Conservation (phyloP, 2,797 vertebrate genomes). For the Buphagus erythrorhynchus region DNA sequence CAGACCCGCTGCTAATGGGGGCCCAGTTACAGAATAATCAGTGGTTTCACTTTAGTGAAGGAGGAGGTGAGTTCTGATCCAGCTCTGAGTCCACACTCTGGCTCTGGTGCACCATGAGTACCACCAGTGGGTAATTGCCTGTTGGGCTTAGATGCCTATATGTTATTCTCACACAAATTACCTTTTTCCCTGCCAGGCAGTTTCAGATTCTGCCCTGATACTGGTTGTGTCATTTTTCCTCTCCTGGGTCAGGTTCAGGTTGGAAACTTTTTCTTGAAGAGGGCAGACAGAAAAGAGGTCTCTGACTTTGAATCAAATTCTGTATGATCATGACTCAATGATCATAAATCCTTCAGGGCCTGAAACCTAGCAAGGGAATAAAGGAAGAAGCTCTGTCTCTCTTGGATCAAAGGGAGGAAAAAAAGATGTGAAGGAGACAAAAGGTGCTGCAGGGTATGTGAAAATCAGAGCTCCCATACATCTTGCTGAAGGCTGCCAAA, state of each 20-base stretch:
- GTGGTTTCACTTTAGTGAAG: slow-evolving; percentile 2
- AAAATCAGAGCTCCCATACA: slow-evolving; percentile 57
- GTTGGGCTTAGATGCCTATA: neutral
- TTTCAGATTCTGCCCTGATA: neutral
- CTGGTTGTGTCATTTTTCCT: neutral
- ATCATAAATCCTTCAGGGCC: slow-evolving; percentile 46
- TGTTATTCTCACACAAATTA: neutral
- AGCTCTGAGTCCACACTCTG: neutral
- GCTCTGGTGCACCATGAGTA: neutral
- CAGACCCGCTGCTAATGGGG: neutral
- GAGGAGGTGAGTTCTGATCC: neutral
- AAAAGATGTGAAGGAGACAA: slow-evolving; percentile 46
- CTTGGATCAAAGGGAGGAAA: slow-evolving; percentile 42
- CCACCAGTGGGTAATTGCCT: neutral
- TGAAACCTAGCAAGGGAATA: slow-evolving; percentile 44
- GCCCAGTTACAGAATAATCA: neutral
- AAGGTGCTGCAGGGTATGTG: slow-evolving; percentile 51
- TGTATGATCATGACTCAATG: slow-evolving; percentile 17
- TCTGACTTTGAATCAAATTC: slow-evolving; percentile 25
- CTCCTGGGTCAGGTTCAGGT: neutral
- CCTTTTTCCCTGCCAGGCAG: neutral
- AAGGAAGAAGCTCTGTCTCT: slow-evolving; percentile 35
- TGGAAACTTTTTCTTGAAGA: neutral
- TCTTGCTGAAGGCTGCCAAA: slow-evolving; percentile 33
- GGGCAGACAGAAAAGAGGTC: neutral